Base-by-base conservation (phyloP, 2,888 invertebrate genomes). In the Luffia ferchaultella region DNA sequence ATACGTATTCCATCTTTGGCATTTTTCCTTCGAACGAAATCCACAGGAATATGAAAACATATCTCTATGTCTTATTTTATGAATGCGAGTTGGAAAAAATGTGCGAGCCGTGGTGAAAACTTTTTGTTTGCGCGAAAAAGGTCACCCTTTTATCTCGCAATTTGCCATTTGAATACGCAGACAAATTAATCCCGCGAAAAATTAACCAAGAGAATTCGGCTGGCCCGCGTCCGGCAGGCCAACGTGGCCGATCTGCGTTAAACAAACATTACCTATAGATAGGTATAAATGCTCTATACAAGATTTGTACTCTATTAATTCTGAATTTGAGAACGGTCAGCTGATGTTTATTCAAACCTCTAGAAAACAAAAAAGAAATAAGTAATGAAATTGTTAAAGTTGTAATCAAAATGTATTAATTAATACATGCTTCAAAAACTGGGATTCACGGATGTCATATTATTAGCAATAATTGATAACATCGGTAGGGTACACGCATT, bases 101-200 rank as follows among this genome's bases (percentile, higher is more conserved):
- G 30, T 12, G 30, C 3, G 30, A 3, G 30, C 30, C 30, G 30
- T 12, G 30, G 30, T 30, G 12, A n/a, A 30, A 30, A 30, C 30
- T 12, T 30, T 30, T 30, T 30, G 30, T 30, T 30, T 30, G 30
- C 30, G 12, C 30, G 30, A 64, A 70, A 73, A 73, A 71, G 72
- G 70, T 70, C 67, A 72, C 66, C 65, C 72, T 69, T 76, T 73
- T 73, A 76, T 76, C 68, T 71, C 73, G 68, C 70, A 74, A 78
- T 78, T 75, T 75, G 76, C 73, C 75, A 76, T 82, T 78, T 78
- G 76, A 76, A 80, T 79, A 73, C 78, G 73, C 74, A 76, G 76
- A 77, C 78, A 79, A 77, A 79, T 78, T 75, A 78, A 78, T 76
- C 74, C 74, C 58, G 64, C 65, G 68, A 75, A 78, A 77, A 79